Percentiles rank a stretch among this genome's conserved stretches.
These are phyloP conservation scores for Malurus splendens DNA, from an alignment of 2,797 vertebrate species.

Conservation along the genomic window DNA sequence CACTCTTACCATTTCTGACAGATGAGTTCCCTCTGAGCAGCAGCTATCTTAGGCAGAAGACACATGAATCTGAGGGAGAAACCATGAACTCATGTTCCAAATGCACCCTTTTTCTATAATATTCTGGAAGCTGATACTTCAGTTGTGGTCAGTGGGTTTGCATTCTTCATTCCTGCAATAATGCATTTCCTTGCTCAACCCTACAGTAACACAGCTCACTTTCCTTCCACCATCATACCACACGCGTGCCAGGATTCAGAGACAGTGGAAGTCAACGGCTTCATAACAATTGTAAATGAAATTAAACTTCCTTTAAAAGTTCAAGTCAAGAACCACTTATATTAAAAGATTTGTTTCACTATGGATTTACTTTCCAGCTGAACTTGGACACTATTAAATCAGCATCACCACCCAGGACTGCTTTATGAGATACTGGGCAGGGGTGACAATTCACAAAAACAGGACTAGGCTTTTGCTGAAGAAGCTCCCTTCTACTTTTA, in stretches of 20 bases:
- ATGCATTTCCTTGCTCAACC: background rate
- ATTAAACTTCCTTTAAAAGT: background rate
- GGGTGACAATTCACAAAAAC: background rate
- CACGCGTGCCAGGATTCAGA: accelerated
- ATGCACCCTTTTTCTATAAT: background rate
- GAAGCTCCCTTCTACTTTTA: background rate
- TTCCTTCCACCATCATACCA: background rate
- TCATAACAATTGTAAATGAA: background rate
- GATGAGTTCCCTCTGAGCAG: background rate
- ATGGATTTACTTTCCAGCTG: background rate
- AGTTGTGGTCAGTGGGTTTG: background rate
- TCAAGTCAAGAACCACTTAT: background rate
- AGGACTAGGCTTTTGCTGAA: background rate
- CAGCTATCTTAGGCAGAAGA: background rate
- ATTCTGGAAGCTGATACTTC: background rate
- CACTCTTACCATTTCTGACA: background rate
- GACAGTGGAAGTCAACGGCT: background rate
- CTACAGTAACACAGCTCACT: background rate
- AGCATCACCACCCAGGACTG: background rate
- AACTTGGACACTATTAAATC: background rate
- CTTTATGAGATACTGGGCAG: background rate
- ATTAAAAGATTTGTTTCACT: background rate
- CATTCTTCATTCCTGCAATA: background rate
- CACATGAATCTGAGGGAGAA: accelerated
- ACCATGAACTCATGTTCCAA: background rate